These are phyloP conservation scores for Hymenopus coronatus DNA, from an alignment of 2,888 invertebrate genomes.

Conservation along the genomic window DNA sequence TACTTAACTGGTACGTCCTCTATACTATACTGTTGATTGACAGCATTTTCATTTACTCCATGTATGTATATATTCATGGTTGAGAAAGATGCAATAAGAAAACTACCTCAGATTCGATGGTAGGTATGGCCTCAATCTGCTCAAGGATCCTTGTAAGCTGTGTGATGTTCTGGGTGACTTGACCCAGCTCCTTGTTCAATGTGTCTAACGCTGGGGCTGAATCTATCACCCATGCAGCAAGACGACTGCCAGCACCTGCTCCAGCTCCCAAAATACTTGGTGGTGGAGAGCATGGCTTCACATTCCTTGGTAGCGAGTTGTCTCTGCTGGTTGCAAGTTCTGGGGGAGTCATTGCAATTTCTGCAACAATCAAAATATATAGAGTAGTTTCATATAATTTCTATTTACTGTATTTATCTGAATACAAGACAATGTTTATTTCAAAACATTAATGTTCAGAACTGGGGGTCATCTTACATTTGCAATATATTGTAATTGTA, in stretches of 20 bases:
- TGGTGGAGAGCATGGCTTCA: slow-evolving; percentile 38
- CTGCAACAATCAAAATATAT: slow-evolving; percentile 44
- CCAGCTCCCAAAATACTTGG: slow-evolving; percentile 33
- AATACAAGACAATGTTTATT: too few relatives aligned
- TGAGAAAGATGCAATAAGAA: not conserved
- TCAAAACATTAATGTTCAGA: too few relatives aligned
- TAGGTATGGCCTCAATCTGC: slow-evolving; percentile 47
- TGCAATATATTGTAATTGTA: too few relatives aligned
- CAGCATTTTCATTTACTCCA: too few relatives aligned
- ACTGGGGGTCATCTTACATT: too few relatives aligned
- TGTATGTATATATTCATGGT: not conserved
- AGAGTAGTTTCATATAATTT: not conserved
- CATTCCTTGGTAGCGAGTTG: slow-evolving; percentile 47
- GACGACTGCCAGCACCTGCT: slow-evolving; percentile 17
- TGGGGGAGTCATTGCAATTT: slow-evolving; percentile 48
- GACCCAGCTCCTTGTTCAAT: slow-evolving; percentile 62
- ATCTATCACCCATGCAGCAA: slow-evolving; percentile 60
- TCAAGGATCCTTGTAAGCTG: slow-evolving; percentile 65
- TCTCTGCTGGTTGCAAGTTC: slow-evolving; percentile 46
- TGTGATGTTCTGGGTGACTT: slow-evolving; percentile 66
- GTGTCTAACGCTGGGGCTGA: slow-evolving; percentile 61
- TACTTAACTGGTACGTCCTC: too few relatives aligned
- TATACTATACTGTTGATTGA: too few relatives aligned
- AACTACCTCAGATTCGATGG: slow-evolving; percentile 55
- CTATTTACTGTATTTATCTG: too few relatives aligned